A percentile compares a stretch with the other conserved stretches of the same genome.
Conservation (phyloP, 2,797 vertebrate species). For the Sciurus vulgaris region DNA sequence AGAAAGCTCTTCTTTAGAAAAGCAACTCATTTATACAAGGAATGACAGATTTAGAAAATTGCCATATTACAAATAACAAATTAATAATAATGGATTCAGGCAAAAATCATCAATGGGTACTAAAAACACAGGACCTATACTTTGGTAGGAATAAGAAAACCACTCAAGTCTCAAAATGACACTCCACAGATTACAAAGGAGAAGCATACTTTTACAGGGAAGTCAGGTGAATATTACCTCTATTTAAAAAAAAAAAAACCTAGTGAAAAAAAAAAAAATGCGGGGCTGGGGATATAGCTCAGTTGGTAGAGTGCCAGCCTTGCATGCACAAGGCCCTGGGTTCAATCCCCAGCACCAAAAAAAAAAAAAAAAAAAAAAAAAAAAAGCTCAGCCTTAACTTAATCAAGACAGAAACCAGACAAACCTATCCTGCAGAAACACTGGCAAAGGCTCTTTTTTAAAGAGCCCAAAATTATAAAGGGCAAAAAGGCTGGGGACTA, state of each 20-base stretch:
- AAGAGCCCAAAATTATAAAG: neutral
- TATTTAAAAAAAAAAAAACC: neutral
- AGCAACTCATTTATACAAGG: neutral
- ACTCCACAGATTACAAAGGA: neutral
- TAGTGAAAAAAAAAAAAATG: no score
- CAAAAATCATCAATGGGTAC: neutral
- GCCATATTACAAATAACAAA: neutral
- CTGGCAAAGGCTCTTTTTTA: neutral
- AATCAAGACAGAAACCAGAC: neutral
- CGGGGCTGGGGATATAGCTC: no score
- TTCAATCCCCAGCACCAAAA: no score
- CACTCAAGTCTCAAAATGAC: slow-evolving; percentile 11
- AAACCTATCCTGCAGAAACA: neutral
- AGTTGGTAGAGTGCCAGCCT: no score
- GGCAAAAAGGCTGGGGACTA: neutral
- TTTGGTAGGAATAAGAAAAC: neutral
- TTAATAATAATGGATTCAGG: neutral
- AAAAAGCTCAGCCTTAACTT: neutral
- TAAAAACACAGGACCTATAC: neutral
- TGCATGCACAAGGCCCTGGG: no score
- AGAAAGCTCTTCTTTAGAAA: neutral
- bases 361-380: neutral
- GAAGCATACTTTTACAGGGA: slow-evolving; percentile 2
- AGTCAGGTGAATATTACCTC: neutral
- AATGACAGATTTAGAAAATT: slow-evolving; percentile 19